Evolutionary conservation across 1,140 invertebrate genomes (phyloP), one percentile per base, ranked within the genome.

Genomic region (Hycleus phaleratus): DNA sequence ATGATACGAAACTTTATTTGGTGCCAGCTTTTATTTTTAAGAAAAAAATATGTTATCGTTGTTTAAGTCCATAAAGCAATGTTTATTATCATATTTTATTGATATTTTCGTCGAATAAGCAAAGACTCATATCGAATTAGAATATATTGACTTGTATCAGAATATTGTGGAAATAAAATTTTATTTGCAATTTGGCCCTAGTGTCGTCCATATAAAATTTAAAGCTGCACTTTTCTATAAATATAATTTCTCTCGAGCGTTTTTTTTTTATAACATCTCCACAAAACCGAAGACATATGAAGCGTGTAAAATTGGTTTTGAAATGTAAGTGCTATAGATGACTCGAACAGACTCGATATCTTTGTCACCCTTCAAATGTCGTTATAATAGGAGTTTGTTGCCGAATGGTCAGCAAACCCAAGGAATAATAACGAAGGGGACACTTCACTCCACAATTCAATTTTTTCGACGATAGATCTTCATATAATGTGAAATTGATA

Each of bases 381-480:
- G 49, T 62, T 64, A 64, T 66, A 68, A 66, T 62, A 53, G 61
- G 60, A 57, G 47, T 52, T 49, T 46, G 43, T 58, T 44, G 38
- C 43, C 43, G 58, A 68, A 39, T 63, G 66, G 61, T 68, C 66
- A 66, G 61, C 49, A 59, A 61, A 59, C 63, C 56, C 60, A 49
- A 60, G 58, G 62, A 66, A 68, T 68, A 68, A 68, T 62, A 68
- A 64, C 49, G 60, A 52, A 42, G 54, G 55, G 60, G 58, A 52
- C 56, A 64, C 62, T 64, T 62, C 50, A 61, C 56, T 61, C 64
- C 54, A 64, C 62, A 68, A 66, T 68, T 68, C 62, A 68, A 68
- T 68, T 68, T 62, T 60, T 64, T 59, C 57, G 51, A 50, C 59
- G 60, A 68, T 68, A 61, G 66, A 68, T 66, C 58, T 66, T 26